Base-by-base conservation (phyloP, 2,888 invertebrate species). In the Heliconius hortense region DNA sequence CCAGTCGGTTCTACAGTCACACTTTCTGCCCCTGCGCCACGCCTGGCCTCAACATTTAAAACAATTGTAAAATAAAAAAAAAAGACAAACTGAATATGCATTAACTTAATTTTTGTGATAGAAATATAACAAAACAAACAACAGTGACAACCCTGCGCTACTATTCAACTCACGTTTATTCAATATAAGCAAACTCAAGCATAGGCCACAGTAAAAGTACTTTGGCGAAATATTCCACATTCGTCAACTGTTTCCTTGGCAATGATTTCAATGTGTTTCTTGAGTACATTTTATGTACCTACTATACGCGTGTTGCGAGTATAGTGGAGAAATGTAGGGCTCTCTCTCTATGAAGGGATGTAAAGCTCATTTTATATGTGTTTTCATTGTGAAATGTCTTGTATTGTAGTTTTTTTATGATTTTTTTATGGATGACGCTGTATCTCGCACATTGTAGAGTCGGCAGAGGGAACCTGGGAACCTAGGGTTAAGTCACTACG, bases 141-240 rank as follows among this genome's bases (percentile, higher is more conserved):
- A 48, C 24, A 10, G 86, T 74, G 87, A 26, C 90, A 92, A 79
- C 94, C 94, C 94, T 94, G 87, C 66, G 78, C 81, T 83, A 88
- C 91, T 91, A 93, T 94, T 94, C 94, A 91, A 90, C 92, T 93
- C 94, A 93, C 94, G 94, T 94, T 93, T 94, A 94, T 94, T 93
- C 94, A 94, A 94, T 94, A 94, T 94, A 93, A 92, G 93, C 92
- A 92, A 93, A 93, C 93, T 92, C 88, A 90, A 87, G 85, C 90
- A 89, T 89, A 90, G 90, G 89, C 90, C 88, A 87, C 87, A 87
- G 89, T 89, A 89, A 89, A 89, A 92, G 90, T 91, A 89, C 90
- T 91, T 89, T 87, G 84, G 84, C 88, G 85, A 90, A 91, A 93
- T 92, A 92, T 90, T 91, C 88, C 88, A 88, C 91, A 92, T 93